phyloP scores from a whole-genome alignment of 2,888 invertebrate genomes.

The Erebia epiphron region DNA sequence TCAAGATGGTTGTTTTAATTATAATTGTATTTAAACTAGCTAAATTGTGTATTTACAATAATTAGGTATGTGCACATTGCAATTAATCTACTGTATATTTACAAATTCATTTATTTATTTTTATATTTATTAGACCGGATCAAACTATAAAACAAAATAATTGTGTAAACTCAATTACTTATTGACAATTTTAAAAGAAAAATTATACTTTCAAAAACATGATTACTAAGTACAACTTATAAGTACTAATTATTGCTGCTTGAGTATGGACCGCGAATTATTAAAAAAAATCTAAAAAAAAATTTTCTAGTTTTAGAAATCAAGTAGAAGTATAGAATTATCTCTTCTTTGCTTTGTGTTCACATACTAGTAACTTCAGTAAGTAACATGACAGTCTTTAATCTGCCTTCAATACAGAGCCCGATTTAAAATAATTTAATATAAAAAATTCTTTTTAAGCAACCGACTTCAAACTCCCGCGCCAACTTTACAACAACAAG shows the following conservation, averaged over 20 bases:
- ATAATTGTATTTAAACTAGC: constrained; percentile 6
- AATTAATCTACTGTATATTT: constrained; percentile 37
- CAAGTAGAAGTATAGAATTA: too few species aligned
- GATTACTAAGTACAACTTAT: constrained; percentile 3
- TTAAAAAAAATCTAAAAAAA: not conserved
- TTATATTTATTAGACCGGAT: not conserved
- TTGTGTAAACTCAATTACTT: not conserved
- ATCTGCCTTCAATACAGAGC: not conserved
- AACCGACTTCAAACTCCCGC: too few species aligned
- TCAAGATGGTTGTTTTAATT: not conserved
- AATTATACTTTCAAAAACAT: not conserved
- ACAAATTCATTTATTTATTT: constrained; percentile 31
- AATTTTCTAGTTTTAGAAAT: not conserved
- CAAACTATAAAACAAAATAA: not conserved
- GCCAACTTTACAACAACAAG: too few species aligned
- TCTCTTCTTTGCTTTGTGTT: too few species aligned
- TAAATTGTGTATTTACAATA: constrained; percentile 28
- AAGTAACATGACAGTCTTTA: too few species aligned
- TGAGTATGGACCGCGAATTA: constrained; percentile 12
- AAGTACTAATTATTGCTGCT: constrained; percentile 8
- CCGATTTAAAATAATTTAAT: not conserved
- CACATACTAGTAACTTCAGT: too few species aligned
- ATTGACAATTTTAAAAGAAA: not conserved
- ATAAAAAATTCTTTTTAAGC: too few species aligned
- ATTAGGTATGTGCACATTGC: constrained; percentile 4